Evolutionary conservation across 2,888 invertebrate genomes (phyloP).

Genomic region (Bimastos eiseni): DNA sequence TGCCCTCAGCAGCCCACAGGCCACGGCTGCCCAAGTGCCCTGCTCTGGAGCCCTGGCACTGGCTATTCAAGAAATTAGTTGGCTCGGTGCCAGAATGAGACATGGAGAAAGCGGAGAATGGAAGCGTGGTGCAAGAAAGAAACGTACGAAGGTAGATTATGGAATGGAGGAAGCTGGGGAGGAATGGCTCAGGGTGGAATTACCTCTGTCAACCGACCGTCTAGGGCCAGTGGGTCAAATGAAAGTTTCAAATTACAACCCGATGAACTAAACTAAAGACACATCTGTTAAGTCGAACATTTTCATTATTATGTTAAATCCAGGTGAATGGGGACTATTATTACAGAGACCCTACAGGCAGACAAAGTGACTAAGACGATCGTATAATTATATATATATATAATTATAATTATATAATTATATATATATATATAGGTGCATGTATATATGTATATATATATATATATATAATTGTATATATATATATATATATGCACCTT

Average conservation of each 20-base stretch:
- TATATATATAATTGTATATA: not conserved
- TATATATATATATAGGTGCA: not conserved
- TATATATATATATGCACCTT: not conserved
- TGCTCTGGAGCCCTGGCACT: not conserved
- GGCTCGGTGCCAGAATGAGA: not conserved
- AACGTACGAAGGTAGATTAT: not conserved
- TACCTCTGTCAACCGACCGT: not conserved
- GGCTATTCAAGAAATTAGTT: not conserved
- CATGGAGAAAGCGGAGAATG: not conserved
- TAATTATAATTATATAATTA: not conserved
- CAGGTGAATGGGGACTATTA: too few species aligned
- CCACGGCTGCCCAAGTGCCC: not conserved
- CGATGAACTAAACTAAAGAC: not conserved
- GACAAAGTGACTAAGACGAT: too few species aligned
- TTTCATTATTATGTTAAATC: too few species aligned
- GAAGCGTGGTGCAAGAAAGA: not conserved
- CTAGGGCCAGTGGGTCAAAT: not conserved
- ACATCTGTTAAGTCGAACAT: too few species aligned
- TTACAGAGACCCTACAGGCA: too few species aligned
- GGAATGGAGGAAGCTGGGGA: not conserved
- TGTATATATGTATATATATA: not conserved
- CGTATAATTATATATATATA: not conserved
- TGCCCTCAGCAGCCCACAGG: not conserved
- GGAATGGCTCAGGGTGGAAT: not conserved
- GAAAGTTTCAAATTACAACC: not conserved